phyloP scores from a whole-genome alignment of 2,113 vertebrate genomes.

The Labeo rohita region DNA sequence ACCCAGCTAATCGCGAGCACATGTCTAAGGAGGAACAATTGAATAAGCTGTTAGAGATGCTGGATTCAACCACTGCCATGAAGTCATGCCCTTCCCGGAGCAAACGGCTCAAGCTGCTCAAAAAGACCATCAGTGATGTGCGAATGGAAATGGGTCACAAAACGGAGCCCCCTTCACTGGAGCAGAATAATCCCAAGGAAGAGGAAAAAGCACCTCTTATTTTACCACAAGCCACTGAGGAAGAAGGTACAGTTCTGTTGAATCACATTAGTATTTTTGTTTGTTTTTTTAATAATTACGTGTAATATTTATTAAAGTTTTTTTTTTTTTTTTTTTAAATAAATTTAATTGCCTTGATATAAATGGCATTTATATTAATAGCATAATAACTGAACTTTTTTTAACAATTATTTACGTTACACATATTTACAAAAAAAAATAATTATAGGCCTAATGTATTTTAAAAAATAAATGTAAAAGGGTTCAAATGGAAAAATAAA shows the following conservation, averaged over 20 bases:
- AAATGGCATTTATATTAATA: neutral
- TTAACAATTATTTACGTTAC: neutral
- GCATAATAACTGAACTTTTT: neutral
- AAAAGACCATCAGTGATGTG: conserved; percentile 87
- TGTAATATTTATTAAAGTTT: no score
- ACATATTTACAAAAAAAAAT: no score
- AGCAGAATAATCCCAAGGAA: conserved; percentile 71
- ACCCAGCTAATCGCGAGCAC: conserved; percentile 82
- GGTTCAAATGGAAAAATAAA: no score
- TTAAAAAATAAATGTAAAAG: no score
- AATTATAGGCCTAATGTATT: no score
- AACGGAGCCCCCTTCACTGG: conserved; percentile 67
- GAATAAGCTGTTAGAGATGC: conserved; percentile 88
- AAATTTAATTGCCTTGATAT: no score
- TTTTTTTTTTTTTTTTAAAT: no score
- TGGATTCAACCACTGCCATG: conserved; percentile 92
- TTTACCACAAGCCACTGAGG: conserved; percentile 70
- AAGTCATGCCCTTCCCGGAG: conserved; percentile 93
- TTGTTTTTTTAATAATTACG: no score
- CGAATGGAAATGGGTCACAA: conserved; percentile 86
- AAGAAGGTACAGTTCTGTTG: conserved; percentile 76
- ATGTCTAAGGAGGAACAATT: conserved; percentile 90
- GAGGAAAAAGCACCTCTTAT: conserved; percentile 49
- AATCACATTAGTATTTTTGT: neutral
- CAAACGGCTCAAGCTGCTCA: conserved; percentile 92